Evolutionary conservation across 2,113 vertebrate genomes (phyloP).

Genomic region (Lota lota): DNA sequence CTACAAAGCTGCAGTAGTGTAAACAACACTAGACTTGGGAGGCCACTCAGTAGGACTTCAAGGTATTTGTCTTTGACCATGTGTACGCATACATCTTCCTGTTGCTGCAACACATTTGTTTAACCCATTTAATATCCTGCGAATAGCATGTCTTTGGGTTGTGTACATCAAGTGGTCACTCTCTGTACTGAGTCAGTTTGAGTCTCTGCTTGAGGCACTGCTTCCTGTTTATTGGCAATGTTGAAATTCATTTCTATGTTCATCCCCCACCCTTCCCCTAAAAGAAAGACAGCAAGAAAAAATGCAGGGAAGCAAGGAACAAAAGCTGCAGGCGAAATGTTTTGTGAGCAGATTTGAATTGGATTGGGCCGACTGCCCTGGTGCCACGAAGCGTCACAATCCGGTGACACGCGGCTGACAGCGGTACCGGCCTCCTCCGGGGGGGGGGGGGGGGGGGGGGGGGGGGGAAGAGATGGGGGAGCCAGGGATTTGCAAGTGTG

Average conservation of each 20-base stretch:
- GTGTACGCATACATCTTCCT: constrained; percentile 3
- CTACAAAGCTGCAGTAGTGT: no score
- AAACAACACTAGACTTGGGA: constrained; percentile 6
- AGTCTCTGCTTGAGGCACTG: constrained; percentile 52
- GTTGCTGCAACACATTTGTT: constrained; percentile 23
- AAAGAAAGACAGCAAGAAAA: no score
- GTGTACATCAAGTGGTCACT: constrained; percentile 39
- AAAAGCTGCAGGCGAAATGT: constrained; percentile 56
- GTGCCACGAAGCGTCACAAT: constrained; percentile 46
- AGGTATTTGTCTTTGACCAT: constrained; percentile 26
- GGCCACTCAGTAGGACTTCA: constrained; percentile 11
- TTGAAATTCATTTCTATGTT: constrained; percentile 45
- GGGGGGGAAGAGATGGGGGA: not conserved
- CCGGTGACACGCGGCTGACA: constrained; percentile 57
- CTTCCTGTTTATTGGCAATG: constrained; percentile 62
- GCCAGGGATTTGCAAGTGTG: not conserved
- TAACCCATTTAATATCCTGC: constrained; percentile 40
- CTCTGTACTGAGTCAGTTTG: constrained; percentile 67
- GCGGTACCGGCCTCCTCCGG: constrained; percentile 30
- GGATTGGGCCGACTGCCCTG: constrained; percentile 36
- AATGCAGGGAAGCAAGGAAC: constrained; percentile 2
- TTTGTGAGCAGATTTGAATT: constrained; percentile 46
- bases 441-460: constrained; percentile 31
- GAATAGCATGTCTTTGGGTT: constrained; percentile 36
- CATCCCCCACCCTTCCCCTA: constrained; percentile 27